A percentile compares a stretch with the other conserved stretches of the same genome.
Evolutionary conservation across 2,888 invertebrate genomes (phyloP).

Genomic region (Malacosoma neustria): DNA sequence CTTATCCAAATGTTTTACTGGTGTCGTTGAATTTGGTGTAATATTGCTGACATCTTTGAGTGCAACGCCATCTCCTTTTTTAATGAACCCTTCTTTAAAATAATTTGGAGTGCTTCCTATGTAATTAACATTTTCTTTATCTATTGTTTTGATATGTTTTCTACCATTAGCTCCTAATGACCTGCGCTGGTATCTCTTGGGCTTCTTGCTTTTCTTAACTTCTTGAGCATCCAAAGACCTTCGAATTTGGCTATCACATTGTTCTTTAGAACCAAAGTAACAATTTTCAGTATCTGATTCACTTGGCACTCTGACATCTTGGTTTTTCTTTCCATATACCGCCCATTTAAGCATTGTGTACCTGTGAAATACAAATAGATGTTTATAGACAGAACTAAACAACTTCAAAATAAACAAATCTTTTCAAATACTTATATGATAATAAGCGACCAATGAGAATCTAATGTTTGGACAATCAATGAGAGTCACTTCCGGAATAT

Average conservation of each 20-base stretch:
- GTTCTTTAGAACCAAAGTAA: slow-evolving; percentile 27
- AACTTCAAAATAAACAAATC: too few relatives aligned
- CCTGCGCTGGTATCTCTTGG: slow-evolving; percentile 61
- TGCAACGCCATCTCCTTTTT: slow-evolving; percentile 64
- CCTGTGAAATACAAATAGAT: slow-evolving; percentile 57
- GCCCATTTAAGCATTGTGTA: slow-evolving; percentile 78
- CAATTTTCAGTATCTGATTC: slow-evolving; percentile 28
- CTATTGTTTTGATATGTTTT: slow-evolving; percentile 40
- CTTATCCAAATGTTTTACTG: slow-evolving; percentile 45
- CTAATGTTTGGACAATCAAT: too few relatives aligned
- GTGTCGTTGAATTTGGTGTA: slow-evolving; percentile 67
- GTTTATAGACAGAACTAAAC: too few relatives aligned
- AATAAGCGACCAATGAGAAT: too few relatives aligned
- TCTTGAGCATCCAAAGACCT: slow-evolving; percentile 56
- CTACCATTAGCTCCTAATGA: slow-evolving; percentile 52
- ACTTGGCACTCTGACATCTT: slow-evolving; percentile 33
- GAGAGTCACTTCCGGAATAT: too few relatives aligned
- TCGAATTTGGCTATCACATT: slow-evolving; percentile 34
- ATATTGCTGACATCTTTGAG: slow-evolving; percentile 77
- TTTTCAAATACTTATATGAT: too few relatives aligned
- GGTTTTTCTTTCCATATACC: slow-evolving; percentile 64
- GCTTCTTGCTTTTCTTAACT: slow-evolving; percentile 60
- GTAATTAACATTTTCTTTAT: slow-evolving; percentile 66
- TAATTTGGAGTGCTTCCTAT: slow-evolving; percentile 76
- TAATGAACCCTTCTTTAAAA: slow-evolving; percentile 73